Base-by-base conservation (phyloP, 1,140 invertebrate species). In the Battus philenor region DNA sequence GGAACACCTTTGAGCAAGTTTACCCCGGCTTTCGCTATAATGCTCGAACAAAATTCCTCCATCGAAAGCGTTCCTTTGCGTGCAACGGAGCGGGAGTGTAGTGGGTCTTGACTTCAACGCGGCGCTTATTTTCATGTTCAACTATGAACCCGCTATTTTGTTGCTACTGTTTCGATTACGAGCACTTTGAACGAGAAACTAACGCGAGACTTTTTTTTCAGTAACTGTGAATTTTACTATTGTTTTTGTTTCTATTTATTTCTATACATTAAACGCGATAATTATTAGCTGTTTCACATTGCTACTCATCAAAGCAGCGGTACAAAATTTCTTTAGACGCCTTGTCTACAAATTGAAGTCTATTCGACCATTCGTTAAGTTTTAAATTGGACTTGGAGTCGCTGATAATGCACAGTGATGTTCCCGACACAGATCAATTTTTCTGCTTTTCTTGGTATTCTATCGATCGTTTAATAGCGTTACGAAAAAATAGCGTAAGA, bases 21-120 rank as follows among this genome's bases (percentile, higher is more conserved):
- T 29, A n/a, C 22, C 36, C 9, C 13, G 13, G 38, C 38, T 20
- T 10, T 41, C 8, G 20, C 38, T 41, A 27, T 39, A 36, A 20
- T 31, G 52, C 60, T 66, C 51, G 29, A 70, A 70, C 60, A 62
- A 65, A 78, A 73, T 71, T 74, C 58, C 69, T 77, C 63, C 61
- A 66, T 72, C 60, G 59, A 68, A 70, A 65, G 60, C 59, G 57
- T 73, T 69, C 70, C 72, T 79, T 79, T 76, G 64, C 64, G 64
- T 53, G 63, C 67, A 77, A 69, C 67, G 63, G 56, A 55, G 70
- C 62, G 70, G 64, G 68, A 68, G 62, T 63, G 59, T 64, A 79
- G 75, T 59, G 65, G 58, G 64, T 79, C 75, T 79, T 75, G 75
- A 79, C 68, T 76, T 63, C 44, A 68, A 70, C 61, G 63, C 60